These are phyloP conservation scores for Falco rusticolus DNA, from an alignment of 2,797 vertebrate genomes.

Conservation along the genomic window DNA sequence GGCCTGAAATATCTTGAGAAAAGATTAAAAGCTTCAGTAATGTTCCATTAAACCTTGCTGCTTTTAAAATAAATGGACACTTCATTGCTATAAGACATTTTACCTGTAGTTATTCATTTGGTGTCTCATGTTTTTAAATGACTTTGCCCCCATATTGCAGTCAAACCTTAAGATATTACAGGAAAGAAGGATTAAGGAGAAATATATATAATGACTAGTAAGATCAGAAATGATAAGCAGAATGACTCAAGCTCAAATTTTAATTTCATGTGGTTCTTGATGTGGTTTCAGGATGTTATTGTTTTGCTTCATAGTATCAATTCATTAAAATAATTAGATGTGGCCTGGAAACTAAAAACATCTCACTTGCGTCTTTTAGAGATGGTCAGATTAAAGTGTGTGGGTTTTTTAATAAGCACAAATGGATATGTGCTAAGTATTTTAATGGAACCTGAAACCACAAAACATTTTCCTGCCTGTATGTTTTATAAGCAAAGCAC, in stretches of 20 bases:
- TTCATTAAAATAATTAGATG: conserved; percentile 52
- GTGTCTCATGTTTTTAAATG: conserved; percentile 64
- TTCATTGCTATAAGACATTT: conserved; percentile 63
- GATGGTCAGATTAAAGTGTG: conserved; percentile 12
- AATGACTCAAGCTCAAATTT: conserved; percentile 28
- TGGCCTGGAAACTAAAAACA: conserved; percentile 27
- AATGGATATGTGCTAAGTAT: conserved; percentile 28
- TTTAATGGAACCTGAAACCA: conserved; percentile 53
- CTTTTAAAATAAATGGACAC: conserved; percentile 70
- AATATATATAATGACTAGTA: conserved; percentile 18
- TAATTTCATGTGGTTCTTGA: conserved; percentile 25
- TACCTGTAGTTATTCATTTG: conserved; percentile 55
- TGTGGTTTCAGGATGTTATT: conserved; percentile 36
- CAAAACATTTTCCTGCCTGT: background rate
- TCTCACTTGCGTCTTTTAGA: conserved; percentile 34
- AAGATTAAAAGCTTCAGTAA: conserved; percentile 78
- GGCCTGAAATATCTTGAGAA: conserved; percentile 61
- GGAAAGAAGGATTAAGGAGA: conserved; percentile 42
- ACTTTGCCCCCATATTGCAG: conserved; percentile 44
- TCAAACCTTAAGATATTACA: conserved; percentile 65
- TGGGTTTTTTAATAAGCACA: conserved; percentile 32
- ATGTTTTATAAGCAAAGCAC: conserved; percentile 7
- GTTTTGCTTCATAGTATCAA: background rate
- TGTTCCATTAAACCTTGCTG: conserved; percentile 71
- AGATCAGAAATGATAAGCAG: conserved; percentile 14